Base-by-base conservation (phyloP, 2,888 invertebrate species). In the Aelia acuminata region DNA sequence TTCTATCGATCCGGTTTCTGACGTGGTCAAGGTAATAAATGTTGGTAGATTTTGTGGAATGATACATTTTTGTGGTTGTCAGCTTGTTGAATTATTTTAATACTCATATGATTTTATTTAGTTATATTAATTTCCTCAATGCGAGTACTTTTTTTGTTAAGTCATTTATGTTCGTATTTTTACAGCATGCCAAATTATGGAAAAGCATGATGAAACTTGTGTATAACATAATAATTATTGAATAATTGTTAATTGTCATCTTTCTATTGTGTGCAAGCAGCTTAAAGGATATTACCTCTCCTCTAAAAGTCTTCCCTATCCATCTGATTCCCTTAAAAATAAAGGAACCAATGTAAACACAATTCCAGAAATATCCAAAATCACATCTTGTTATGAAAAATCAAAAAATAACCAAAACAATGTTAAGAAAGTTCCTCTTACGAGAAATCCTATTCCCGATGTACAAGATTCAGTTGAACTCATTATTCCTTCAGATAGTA, bases 211-310 rank as follows among this genome's bases (percentile, higher is more conserved):
- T 47, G n/a, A 48, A 84, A 18, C 4, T 47, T 84, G 43, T 48
- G 18, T 84, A 18, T 84, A 48, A 80, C 43, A 43, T 80, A 43
- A 43, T 80, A 43, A 80, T 80, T 80, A 47, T 39, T 47, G 22
- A 39, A 22, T 35, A 80, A n/a, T 80, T 2, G 80, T 43, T 80
- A 80, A 80, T 80, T 39, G 8, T 80, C 80, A 13, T 43, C n/a
- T 43, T 80, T 80, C 22, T 80, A 80, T 47, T 80, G 47, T 80
- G 87, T 89, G 88, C 90, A 90, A 90, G 90, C 90, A 84, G 90
- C 90, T 84, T 88, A 90, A 90, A 89, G 90, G 89, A 89, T 88
- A 75, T 49, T 86, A 85, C 47, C 57, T 50, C n/a, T 87, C 70
- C 22, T 50, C 86, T 49, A 48, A 87, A 63, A 84, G 26, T n/a